Evolutionary conservation across 2,888 invertebrate genomes (phyloP).

Genomic region (Cryptops parisi): DNA sequence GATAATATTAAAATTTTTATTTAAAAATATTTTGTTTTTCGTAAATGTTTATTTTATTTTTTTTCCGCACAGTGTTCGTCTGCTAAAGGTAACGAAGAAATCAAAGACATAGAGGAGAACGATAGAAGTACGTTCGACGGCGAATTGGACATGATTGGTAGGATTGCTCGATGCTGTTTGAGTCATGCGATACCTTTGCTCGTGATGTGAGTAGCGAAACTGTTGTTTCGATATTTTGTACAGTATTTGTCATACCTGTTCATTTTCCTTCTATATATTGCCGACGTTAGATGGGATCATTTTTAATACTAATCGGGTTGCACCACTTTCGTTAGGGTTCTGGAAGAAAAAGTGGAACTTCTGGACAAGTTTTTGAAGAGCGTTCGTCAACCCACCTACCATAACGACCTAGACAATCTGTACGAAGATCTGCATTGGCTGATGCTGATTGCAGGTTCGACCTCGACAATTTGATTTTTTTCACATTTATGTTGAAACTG

Average conservation of each 20-base stretch:
- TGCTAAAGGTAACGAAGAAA: conserved; percentile 35
- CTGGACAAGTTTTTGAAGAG: conserved; percentile 37
- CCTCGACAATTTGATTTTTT: too few relatives aligned
- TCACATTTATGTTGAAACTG: neutral
- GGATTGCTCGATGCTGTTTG: conserved; percentile 34
- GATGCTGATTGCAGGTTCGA: conserved; percentile 50
- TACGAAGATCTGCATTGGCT: conserved; percentile 89
- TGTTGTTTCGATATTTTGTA: too few relatives aligned
- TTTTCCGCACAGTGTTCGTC: too few relatives aligned
- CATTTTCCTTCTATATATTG: too few relatives aligned
- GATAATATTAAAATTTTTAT: too few relatives aligned
- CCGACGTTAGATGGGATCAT: too few relatives aligned
- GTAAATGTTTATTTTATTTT: too few relatives aligned
- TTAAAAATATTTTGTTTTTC: too few relatives aligned
- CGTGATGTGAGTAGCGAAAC: conserved; percentile 29
- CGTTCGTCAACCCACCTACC: conserved; percentile 28
- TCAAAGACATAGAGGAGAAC: conserved; percentile 48
- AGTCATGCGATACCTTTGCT: conserved; percentile 27
- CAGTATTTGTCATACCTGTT: neutral
- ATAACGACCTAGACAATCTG: conserved; percentile 42
- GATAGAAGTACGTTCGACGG: conserved; percentile 51
- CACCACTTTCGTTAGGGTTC: conserved; percentile 35
- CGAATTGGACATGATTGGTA: conserved; percentile 57
- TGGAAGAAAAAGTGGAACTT: conserved; percentile 48
- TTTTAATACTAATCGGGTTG: neutral